phyloP scores from a whole-genome alignment of 2,888 invertebrate species.

The Calameuta filiformis region DNA sequence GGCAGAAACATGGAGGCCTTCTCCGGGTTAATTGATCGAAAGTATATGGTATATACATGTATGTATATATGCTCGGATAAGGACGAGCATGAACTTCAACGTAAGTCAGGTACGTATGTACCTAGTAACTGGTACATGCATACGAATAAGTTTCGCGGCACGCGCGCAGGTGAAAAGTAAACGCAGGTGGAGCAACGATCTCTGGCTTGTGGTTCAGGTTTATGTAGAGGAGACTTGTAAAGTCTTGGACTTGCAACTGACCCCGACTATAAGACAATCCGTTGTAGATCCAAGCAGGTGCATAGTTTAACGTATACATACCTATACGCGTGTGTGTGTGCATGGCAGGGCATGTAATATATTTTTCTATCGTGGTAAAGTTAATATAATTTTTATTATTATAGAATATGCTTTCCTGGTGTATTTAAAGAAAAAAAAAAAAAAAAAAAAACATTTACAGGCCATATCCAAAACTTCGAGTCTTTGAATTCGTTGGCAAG shows the following conservation, averaged over 20 bases:
- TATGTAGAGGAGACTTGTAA: neutral
- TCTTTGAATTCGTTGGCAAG: neutral
- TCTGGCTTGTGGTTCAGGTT: constrained; percentile 21
- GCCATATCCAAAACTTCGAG: neutral
- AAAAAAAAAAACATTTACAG: neutral
- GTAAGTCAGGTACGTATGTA: neutral
- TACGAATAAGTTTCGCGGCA: constrained; percentile 24
- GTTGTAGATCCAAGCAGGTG: neutral
- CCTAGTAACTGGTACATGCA: constrained; percentile 12
- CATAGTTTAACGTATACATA: neutral
- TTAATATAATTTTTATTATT: neutral
- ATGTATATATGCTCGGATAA: neutral
- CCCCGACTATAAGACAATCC: constrained; percentile 1
- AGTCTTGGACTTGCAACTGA: neutral
- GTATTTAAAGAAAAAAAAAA: neutral
- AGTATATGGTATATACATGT: neutral
- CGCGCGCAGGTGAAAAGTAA: constrained; percentile 59
- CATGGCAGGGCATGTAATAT: too few species aligned
- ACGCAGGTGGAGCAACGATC: constrained; percentile 61
- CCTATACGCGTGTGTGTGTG: too few species aligned
- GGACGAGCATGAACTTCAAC: neutral
- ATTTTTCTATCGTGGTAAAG: neutral
- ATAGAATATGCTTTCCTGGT: neutral
- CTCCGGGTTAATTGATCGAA: neutral
- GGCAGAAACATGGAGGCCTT: neutral